phyloP scores from a whole-genome alignment of 2,888 invertebrate genomes.

The Automeris io region DNA sequence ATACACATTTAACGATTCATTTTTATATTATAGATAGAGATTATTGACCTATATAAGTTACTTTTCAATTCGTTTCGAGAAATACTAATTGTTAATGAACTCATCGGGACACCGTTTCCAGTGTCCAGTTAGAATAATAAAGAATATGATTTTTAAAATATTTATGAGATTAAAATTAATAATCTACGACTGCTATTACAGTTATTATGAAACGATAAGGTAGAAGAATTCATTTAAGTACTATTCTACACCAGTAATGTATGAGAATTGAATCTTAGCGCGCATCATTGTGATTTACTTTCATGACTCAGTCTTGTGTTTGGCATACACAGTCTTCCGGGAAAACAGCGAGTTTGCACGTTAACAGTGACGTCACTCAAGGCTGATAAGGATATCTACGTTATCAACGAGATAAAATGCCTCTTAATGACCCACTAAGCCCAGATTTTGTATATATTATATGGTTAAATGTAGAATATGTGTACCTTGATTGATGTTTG shows the following conservation, averaged over 20 bases:
- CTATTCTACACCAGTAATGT: neutral
- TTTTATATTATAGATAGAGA: too few species aligned
- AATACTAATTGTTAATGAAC: too few species aligned
- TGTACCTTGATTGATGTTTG: conserved; percentile 13
- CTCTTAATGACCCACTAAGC: conserved; percentile 25
- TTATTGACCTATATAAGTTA: too few species aligned
- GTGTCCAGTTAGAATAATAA: too few species aligned
- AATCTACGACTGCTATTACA: too few species aligned
- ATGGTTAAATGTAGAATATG: conserved; percentile 16
- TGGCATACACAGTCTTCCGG: conserved; percentile 11
- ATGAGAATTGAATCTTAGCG: conserved; percentile 1
- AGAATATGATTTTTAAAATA: too few species aligned
- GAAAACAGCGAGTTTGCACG: conserved; percentile 12
- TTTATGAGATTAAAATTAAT: too few species aligned
- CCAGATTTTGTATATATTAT: conserved; percentile 16
- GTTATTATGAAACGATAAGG: too few species aligned
- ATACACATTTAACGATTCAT: too few species aligned
- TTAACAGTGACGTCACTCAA: conserved; percentile 36
- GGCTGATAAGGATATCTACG: conserved; percentile 36
- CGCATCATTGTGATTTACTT: neutral
- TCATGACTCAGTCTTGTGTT: conserved; percentile 1
- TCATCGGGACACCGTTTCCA: too few species aligned
- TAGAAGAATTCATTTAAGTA: too few species aligned
- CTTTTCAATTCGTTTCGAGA: too few species aligned
- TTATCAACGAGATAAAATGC: conserved; percentile 36